These are phyloP conservation scores for Athripsodes cinereus DNA, from an alignment of 2,888 invertebrate genomes.

Conservation along the genomic window DNA sequence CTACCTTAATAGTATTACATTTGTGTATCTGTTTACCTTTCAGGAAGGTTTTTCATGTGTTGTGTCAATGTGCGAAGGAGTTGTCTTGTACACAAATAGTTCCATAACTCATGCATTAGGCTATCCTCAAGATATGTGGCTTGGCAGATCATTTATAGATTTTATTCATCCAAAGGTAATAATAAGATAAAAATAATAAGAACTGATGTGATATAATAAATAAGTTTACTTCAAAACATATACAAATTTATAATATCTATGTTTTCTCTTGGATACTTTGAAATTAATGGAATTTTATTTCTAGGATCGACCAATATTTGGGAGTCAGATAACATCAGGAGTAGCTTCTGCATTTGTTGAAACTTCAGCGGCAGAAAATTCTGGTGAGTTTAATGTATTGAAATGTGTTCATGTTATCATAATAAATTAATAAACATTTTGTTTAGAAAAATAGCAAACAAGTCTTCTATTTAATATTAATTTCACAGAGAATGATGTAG, in stretches of 20 bases:
- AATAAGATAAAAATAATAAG: too few relatives aligned
- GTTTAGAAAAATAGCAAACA: too few relatives aligned
- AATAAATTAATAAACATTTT: too few relatives aligned
- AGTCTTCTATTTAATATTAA: too few relatives aligned
- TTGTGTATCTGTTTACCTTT: not conserved
- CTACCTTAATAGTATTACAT: not conserved
- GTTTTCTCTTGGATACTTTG: too few relatives aligned
- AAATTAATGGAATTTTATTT: too few relatives aligned
- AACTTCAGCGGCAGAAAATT: not conserved
- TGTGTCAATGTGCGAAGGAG: constrained; percentile 78
- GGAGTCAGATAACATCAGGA: constrained; percentile 66
- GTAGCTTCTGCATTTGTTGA: constrained; percentile 36
- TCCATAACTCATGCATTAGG: constrained; percentile 64
- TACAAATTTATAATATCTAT: too few relatives aligned
- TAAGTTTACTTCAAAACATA: too few relatives aligned
- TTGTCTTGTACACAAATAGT: constrained; percentile 69
- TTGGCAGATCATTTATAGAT: constrained; percentile 79
- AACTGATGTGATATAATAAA: too few relatives aligned
- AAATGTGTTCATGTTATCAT: too few relatives aligned
- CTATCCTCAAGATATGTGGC: constrained; percentile 78
- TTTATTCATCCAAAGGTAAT: constrained; percentile 73
- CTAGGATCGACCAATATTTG: constrained; percentile 63
- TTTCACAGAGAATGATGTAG: too few relatives aligned
- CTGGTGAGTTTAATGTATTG: not conserved
- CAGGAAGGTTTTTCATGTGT: constrained; percentile 74